Evolutionary conservation across 1,140 invertebrate species (phyloP), one percentile per base, ranked within the genome.

Genomic region (Dendroctonus ponderosae): DNA sequence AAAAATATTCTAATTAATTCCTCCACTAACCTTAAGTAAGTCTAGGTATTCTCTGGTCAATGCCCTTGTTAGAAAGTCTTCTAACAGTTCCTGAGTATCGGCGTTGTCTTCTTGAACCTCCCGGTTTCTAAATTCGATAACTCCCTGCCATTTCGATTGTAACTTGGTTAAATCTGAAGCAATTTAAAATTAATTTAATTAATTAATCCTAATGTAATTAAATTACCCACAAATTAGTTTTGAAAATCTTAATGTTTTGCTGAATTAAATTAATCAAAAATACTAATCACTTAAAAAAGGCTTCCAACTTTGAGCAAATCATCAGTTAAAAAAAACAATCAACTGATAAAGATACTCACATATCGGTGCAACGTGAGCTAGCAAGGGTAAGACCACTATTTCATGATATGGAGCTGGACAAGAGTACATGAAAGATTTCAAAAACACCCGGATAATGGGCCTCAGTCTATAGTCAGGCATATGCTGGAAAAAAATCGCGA

Each of bases 1-100:
- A 42, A 12, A 44, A 14, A 59, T 12, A 59, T 8, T 9, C 11
- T 40, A 40, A 56, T 38, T 39, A 56, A 4, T 40, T 39, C 11
- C 4, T 4, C 15, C 6, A 58, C 38, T 37, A 48, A 69, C 69
- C 81, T 91, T 91, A 0, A 96, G 76, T 0, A 94, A 85, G 68
- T 94, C 92, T 6, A 96, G 77, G 75, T 95, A 93, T 78, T 96
- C 93, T 66, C 91, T 83, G 0, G 92, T 93, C n/a, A 95, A 78
- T 62, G 91, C 89, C 50, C 93, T 82, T 61, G 92, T 91, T 5
- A 96, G 80, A 81, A 94, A 92, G 75, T 96, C 93, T 73, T 95
- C 91, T 0, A 96, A 80, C 2, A 96, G 87, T 80, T 96, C 93
- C 77, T 92, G 91, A 9, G 89, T 87, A 74, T 95, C 91, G 9